A percentile compares a stretch with the other conserved stretches of the same genome.
These are phyloP conservation scores for Parochlus steinenii DNA, from an alignment of 2,888 invertebrate genomes.

Conservation along the genomic window DNA sequence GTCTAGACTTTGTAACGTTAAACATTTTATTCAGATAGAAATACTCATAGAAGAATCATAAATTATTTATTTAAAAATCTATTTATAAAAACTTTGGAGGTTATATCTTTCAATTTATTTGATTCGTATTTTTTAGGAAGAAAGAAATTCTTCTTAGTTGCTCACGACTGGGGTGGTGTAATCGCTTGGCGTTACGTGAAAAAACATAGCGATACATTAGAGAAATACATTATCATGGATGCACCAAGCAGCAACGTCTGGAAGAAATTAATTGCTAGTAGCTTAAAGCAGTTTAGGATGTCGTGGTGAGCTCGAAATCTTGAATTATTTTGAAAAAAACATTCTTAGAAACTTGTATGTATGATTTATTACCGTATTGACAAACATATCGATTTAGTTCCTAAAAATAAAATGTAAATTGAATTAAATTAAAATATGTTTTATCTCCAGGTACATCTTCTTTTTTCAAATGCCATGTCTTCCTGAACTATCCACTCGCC, in stretches of 20 bases:
- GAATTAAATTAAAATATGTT: neutral
- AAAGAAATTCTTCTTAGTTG: constrained; percentile 37
- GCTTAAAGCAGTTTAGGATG: constrained; percentile 29
- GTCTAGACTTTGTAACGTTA: too few species aligned
- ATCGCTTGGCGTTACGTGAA: constrained; percentile 38
- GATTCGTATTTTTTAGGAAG: constrained; percentile 32
- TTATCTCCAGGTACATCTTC: constrained; percentile 37
- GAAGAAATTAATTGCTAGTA: constrained; percentile 26
- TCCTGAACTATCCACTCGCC: constrained; percentile 35
- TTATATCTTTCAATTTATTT: too few species aligned
- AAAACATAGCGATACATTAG: constrained; percentile 36
- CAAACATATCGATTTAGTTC: constrained; percentile 8
- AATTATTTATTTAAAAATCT: neutral
- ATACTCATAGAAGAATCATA: too few species aligned
- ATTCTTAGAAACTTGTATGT: neutral
- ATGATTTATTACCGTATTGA: constrained; percentile 3
- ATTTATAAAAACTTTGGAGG: neutral
- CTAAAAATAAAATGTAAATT: constrained; percentile 3
- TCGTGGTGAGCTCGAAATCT: constrained; percentile 37
- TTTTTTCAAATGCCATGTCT: constrained; percentile 36
- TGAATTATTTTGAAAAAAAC: constrained; percentile 2
- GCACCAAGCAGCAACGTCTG: constrained; percentile 34
- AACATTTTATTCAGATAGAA: too few species aligned
- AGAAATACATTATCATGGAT: constrained; percentile 37
- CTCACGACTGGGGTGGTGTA: constrained; percentile 53